These are phyloP conservation scores for Nomada lathburiana DNA, from an alignment of 2,888 invertebrate species.

Conservation along the genomic window DNA sequence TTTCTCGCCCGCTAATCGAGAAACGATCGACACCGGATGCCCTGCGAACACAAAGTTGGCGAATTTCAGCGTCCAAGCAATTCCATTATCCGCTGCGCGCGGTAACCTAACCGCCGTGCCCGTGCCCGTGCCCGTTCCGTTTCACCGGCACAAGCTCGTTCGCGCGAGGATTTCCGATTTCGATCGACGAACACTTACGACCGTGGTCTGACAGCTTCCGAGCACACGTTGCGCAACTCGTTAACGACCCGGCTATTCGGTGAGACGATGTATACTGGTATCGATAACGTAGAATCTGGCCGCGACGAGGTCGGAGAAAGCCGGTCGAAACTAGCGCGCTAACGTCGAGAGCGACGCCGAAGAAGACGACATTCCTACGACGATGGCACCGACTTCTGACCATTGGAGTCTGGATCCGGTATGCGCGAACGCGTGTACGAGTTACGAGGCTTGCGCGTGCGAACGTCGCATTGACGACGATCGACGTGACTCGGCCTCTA, in stretches of 20 bases:
- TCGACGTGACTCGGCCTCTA: constrained; percentile 81
- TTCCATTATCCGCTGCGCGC: neutral
- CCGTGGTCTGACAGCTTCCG: constrained; percentile 16
- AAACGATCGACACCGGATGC: constrained; percentile 26
- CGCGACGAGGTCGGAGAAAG: constrained; percentile 14
- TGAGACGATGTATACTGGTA: constrained; percentile 6
- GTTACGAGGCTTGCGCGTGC: constrained; percentile 15
- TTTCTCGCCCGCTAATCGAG: too few species aligned
- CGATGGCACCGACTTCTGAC: constrained; percentile 73
- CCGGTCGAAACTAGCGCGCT: neutral
- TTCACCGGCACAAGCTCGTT: too few species aligned
- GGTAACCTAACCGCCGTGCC: too few species aligned
- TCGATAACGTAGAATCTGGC: constrained; percentile 21
- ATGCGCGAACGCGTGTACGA: neutral
- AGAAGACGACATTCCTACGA: constrained; percentile 64
- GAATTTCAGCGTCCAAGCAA: constrained; percentile 4
- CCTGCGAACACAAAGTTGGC: constrained; percentile 42
- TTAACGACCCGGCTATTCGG: neutral
- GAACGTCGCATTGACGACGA: constrained; percentile 46
- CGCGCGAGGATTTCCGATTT: neutral
- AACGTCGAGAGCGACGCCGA: neutral
- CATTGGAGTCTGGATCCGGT: constrained; percentile 24
- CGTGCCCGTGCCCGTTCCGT: too few species aligned
- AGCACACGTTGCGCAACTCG: constrained; percentile 31
- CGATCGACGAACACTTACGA: constrained; percentile 7